Conservation (phyloP, 2,113 vertebrate species). For the Sprattus sprattus region DNA sequence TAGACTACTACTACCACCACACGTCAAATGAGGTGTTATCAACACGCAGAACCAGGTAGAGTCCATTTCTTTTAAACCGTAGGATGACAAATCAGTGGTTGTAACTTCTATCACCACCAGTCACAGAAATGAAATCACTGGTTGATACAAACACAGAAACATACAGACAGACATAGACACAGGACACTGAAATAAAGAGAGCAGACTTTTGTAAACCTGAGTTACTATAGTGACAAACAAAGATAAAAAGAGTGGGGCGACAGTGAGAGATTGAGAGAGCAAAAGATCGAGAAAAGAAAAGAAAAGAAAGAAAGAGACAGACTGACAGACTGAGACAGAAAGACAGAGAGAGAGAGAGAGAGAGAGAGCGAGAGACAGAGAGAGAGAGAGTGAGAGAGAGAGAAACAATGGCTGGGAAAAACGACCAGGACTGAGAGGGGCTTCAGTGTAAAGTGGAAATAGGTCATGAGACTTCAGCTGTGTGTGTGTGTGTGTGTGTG, state of each 20-base stretch:
- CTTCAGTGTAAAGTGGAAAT: constrained; percentile 10
- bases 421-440: constrained; percentile 7
- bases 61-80: background rate
- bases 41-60: too few relatives aligned
- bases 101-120: background rate
- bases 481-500: constrained; percentile 11
- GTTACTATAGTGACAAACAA: constrained; percentile 15
- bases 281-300: too few relatives aligned
- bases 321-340: background rate
- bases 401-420: constrained; percentile 19
- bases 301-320: background rate
- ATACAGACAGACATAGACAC: background rate
- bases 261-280: constrained; percentile 4
- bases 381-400: background rate
- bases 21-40: background rate
- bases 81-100: background rate
- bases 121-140: background rate
- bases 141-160: background rate
- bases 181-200: background rate
- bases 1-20: background rate
- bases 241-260: background rate
- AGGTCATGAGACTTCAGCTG: constrained; percentile 13
- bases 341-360: background rate
- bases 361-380: background rate
- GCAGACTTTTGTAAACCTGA: background rate